Evolutionary conservation across 2,888 invertebrate genomes (phyloP), one percentile per base, ranked within the genome.

Genomic region (Aradus depressus): DNA sequence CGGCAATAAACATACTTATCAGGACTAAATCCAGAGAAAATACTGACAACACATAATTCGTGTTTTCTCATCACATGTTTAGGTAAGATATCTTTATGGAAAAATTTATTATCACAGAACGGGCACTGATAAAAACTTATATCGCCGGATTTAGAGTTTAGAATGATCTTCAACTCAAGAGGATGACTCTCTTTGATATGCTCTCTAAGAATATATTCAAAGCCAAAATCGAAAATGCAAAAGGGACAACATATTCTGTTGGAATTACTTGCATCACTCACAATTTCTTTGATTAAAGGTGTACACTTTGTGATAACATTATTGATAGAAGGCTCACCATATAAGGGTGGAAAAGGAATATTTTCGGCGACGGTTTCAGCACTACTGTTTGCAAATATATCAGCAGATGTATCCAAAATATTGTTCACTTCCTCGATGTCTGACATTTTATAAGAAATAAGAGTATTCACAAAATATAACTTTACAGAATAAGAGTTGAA

Each of bases 321-420:
- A 38, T 55, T 45, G 1, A 55, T 38, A 14, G 52, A 34, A 10
- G 55, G 55, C 10, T n/a, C n/a, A n/a, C n/a, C n/a, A n/a, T n/a
- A n/a, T n/a, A n/a, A n/a, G n/a, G 55, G 44, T 12, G 55, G 55
- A 14, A 37, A 44, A 44, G 12, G 44, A 2, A 14, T 34, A 43
- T 34, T 60, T 38, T 60, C 60, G 35, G 55, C 43, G 1, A 62
- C 58, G 5, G 62, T 62, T 43, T 62, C 62, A 12, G 57, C 49
- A 43, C 61, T 61, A 50, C 60, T 61, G 38, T 62, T 60, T 4
- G 61, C 62, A 51, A 61, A 61, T 28, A 60, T 39, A 51, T 61
- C 60, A 12, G 60, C 61, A 18, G 59, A 59, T 22, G 59, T 57
- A 44, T 60, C 55, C 25, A 58, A 41, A 31, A 49, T 49, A 14